Evolutionary conservation across 1,140 invertebrate genomes (phyloP).

Genomic region (Gyrodactylus bullatarudis): DNA sequence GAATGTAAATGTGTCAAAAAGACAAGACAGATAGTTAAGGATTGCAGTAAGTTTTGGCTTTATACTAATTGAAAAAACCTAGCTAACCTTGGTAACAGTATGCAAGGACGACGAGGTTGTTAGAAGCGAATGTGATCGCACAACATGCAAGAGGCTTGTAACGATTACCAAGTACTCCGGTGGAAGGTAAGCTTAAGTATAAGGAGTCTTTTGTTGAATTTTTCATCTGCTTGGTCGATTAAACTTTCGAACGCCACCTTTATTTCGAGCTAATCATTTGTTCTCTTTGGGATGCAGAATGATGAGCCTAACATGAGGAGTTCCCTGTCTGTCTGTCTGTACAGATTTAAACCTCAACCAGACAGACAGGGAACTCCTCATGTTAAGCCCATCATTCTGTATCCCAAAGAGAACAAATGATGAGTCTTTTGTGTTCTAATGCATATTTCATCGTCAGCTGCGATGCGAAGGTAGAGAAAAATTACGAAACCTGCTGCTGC

Average conservation of each 20-base stretch:
- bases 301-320: too few relatives aligned
- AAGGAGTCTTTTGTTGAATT: too few relatives aligned
- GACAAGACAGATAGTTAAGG: not conserved
- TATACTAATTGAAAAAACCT: not conserved
- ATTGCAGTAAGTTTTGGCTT: not conserved
- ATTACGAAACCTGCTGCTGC: not conserved
- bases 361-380: too few relatives aligned
- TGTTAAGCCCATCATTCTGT: too few relatives aligned
- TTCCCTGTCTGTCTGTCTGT: too few relatives aligned
- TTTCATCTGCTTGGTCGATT: too few relatives aligned
- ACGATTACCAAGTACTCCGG: not conserved
- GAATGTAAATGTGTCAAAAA: not conserved
- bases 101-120: not conserved
- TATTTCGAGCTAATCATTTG: too few relatives aligned
- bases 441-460: not conserved
- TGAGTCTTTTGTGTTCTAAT: not conserved
- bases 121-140: not conserved
- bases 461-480: not conserved
- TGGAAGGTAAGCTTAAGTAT: not conserved
- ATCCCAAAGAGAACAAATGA: too few relatives aligned
- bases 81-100: not conserved
- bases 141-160: not conserved
- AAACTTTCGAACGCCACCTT: too few relatives aligned
- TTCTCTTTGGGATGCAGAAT: too few relatives aligned
- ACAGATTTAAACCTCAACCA: too few relatives aligned